A percentile compares a stretch with the other conserved stretches of the same genome.
Conservation (phyloP, 2,888 invertebrate species). For the Drosophila suboccidentalis region DNA sequence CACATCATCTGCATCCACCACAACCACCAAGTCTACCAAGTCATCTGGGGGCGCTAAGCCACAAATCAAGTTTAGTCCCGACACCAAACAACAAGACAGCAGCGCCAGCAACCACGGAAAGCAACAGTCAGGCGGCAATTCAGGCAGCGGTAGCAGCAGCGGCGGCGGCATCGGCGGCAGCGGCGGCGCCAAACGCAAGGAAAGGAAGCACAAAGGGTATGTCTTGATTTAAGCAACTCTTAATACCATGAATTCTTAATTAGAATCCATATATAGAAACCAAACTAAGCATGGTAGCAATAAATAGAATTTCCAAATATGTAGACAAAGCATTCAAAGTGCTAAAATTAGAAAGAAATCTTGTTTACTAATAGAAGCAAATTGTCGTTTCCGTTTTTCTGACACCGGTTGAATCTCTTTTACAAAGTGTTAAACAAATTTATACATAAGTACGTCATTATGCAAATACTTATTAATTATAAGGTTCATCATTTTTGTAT, state of each 20-base stretch:
- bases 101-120: conserved; percentile 84
- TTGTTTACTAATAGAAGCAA: too few relatives aligned
- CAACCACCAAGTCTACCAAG: conserved; percentile 88
- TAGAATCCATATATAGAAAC: too few relatives aligned
- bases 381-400: too few relatives aligned
- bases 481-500: too few relatives aligned
- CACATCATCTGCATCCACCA: conserved; percentile 87
- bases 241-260: neutral
- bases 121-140: conserved; percentile 85
- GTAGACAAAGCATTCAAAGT: too few relatives aligned
- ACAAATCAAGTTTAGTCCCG: conserved; percentile 86
- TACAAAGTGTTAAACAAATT: too few relatives aligned
- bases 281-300: too few relatives aligned
- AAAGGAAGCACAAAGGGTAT: conserved; percentile 88
- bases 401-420: too few relatives aligned
- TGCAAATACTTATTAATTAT: too few relatives aligned
- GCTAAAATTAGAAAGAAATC: too few relatives aligned
- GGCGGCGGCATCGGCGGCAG: conserved; percentile 65
- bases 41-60: conserved; percentile 86
- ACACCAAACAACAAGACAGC: conserved; percentile 87
- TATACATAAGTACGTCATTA: too few relatives aligned
- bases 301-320: too few relatives aligned
- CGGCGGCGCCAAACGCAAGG: conserved; percentile 87
- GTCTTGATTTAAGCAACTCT: neutral
- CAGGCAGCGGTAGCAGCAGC: conserved; percentile 81